phyloP scores from a whole-genome alignment of 1,140 invertebrate genomes.

The Drosophila gunungcola region DNA sequence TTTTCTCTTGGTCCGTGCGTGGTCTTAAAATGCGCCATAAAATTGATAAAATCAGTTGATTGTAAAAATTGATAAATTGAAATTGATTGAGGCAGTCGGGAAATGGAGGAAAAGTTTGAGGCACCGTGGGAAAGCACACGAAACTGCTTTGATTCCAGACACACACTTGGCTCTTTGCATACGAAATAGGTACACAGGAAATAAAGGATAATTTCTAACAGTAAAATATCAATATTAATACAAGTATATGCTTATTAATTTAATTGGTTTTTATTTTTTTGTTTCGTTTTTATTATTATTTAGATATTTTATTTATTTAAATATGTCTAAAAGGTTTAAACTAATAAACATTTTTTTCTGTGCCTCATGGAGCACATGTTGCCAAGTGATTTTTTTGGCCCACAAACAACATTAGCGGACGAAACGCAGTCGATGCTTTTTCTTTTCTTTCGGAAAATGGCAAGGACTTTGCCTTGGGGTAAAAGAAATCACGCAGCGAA shows the following conservation, averaged over 20 bases:
- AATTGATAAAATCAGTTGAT: constrained; percentile 84
- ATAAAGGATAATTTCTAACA: background rate
- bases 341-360: background rate
- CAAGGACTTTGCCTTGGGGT: constrained; percentile 27
- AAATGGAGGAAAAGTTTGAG: constrained; percentile 22
- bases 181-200: constrained; percentile 7
- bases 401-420: constrained; percentile 58
- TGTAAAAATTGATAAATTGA: constrained; percentile 84
- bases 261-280: too few relatives aligned
- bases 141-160: constrained; percentile 55
- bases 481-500: constrained; percentile 25
- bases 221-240: too few relatives aligned
- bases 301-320: background rate
- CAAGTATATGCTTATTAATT: background rate
- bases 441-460: background rate
- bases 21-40: constrained; percentile 79
- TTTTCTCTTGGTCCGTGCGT: constrained; percentile 24
- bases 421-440: constrained; percentile 20
- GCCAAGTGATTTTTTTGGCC: constrained; percentile 49
- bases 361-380: constrained; percentile 39
- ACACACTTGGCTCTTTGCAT: constrained; percentile 53
- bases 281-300: too few relatives aligned
- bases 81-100: constrained; percentile 76
- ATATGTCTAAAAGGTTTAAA: background rate
- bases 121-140: constrained; percentile 34